Evolutionary conservation across 2,888 invertebrate species (phyloP).

Genomic region (Cataglyphis altisquamis): DNA sequence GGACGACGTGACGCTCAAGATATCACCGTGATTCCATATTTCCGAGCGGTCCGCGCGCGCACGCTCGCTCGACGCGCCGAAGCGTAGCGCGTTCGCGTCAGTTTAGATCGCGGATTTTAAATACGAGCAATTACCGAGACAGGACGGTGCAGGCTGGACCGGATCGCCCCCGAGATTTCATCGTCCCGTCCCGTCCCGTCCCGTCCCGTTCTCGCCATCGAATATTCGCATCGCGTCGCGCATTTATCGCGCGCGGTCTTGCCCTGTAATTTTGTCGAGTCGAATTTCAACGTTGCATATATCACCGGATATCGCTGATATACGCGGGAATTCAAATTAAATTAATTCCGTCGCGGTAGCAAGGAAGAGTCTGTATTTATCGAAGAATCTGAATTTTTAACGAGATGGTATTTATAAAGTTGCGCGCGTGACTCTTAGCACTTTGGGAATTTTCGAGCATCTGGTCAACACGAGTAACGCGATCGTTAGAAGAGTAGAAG

Average conservation of each 20-base stretch:
- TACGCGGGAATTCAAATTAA: not conserved
- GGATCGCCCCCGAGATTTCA: not conserved
- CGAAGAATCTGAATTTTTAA: conserved; percentile 15
- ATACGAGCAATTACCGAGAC: conserved; percentile 33
- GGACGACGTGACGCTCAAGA: conserved; percentile 77
- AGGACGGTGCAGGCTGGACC: not conserved
- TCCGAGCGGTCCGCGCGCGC: conserved; percentile 60
- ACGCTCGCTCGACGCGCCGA: conserved; percentile 5
- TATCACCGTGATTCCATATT: conserved; percentile 76
- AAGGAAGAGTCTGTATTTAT: not conserved
- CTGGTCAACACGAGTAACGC: not conserved
- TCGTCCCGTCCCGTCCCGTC: not conserved
- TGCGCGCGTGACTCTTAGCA: not conserved
- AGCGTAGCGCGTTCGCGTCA: conserved; percentile 42
- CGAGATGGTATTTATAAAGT: not conserved
- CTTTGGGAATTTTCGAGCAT: not conserved
- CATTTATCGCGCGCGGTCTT: conserved; percentile 23
- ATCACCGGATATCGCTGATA: conserved; percentile 26
- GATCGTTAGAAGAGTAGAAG: not conserved
- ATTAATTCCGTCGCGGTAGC: not conserved
- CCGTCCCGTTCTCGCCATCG: not conserved
- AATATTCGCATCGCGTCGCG: conserved; percentile 26
- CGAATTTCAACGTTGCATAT: conserved; percentile 31
- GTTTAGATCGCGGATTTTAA: conserved; percentile 51
- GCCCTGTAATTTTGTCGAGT: conserved; percentile 40